Evolutionary conservation across 2,888 invertebrate genomes (phyloP).

Genomic region (Callyntrura guangdongensis): DNA sequence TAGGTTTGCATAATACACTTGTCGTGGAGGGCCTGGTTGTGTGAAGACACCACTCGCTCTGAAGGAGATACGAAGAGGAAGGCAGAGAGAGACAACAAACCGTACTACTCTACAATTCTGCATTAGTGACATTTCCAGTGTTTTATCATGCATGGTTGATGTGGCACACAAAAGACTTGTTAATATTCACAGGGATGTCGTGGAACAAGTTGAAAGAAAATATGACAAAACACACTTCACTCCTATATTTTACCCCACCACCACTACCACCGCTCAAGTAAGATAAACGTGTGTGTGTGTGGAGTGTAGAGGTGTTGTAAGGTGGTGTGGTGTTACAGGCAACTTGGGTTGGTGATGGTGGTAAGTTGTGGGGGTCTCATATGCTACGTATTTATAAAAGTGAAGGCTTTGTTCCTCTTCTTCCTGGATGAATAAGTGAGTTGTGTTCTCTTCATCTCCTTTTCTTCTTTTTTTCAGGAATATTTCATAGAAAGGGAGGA

Average conservation of each 20-base stretch:
- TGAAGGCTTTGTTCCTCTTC: not conserved
- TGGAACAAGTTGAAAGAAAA: conserved; percentile 10
- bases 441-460: conserved; percentile 8
- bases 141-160: conserved; percentile 40
- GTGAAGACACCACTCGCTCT: not conserved
- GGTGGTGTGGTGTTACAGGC: too few relatives aligned
- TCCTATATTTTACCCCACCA: not conserved
- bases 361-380: not conserved
- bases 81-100: not conserved
- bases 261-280: not conserved
- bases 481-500: not conserved
- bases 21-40: not conserved
- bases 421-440: not conserved
- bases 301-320: not conserved
- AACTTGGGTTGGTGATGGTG: not conserved
- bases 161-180: conserved; percentile 24
- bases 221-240: conserved; percentile 21
- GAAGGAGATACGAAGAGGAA: not conserved
- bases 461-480: not conserved
- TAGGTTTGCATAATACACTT: not conserved
- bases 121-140: conserved; percentile 46
- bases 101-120: conserved; percentile 10
- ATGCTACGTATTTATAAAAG: conserved; percentile 6
- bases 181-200: conserved; percentile 47
- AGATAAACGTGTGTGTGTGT: conserved; percentile 1